Evolutionary conservation across 2,888 invertebrate species (phyloP).

Genomic region (Branchinecta sandiegonensis): DNA sequence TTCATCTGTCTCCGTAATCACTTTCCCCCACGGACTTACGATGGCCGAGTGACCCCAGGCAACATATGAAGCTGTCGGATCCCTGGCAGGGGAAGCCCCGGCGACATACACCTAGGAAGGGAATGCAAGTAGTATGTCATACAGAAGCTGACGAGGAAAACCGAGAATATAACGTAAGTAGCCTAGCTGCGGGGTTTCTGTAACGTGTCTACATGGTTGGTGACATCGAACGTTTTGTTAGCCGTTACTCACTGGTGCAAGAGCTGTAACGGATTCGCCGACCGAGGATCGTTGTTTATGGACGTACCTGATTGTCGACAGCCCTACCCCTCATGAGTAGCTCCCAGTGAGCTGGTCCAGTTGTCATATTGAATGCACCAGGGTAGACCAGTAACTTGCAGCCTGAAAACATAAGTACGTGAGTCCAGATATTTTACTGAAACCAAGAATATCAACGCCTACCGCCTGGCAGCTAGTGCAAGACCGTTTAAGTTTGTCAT

Average conservation of each 20-base stretch:
- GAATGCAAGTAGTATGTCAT: too few relatives aligned
- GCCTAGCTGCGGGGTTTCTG: slow-evolving; percentile 49
- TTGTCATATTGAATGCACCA: slow-evolving; percentile 90
- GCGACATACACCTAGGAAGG: slow-evolving; percentile 51
- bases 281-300: not conserved
- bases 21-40: slow-evolving; percentile 63
- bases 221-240: not conserved
- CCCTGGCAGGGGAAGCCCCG: slow-evolving; percentile 67
- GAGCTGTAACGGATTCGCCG: too few relatives aligned
- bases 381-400: slow-evolving; percentile 80
- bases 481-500: too few relatives aligned
- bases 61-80: slow-evolving; percentile 52
- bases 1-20: slow-evolving; percentile 52
- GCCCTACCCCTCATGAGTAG: slow-evolving; percentile 64
- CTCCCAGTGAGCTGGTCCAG: slow-evolving; percentile 88
- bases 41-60: slow-evolving; percentile 69
- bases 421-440: too few relatives aligned
- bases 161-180: slow-evolving; percentile 62
- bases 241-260: not conserved
- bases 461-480: too few relatives aligned
- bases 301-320: slow-evolving; percentile 56
- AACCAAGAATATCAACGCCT: too few relatives aligned
- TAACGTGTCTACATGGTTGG: not conserved
- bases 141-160: slow-evolving; percentile 37
- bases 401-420: slow-evolving; percentile 38